Evolutionary conservation across 1,140 invertebrate genomes (phyloP), one percentile per base, ranked within the genome.

Genomic region (Argopecten irradians): DNA sequence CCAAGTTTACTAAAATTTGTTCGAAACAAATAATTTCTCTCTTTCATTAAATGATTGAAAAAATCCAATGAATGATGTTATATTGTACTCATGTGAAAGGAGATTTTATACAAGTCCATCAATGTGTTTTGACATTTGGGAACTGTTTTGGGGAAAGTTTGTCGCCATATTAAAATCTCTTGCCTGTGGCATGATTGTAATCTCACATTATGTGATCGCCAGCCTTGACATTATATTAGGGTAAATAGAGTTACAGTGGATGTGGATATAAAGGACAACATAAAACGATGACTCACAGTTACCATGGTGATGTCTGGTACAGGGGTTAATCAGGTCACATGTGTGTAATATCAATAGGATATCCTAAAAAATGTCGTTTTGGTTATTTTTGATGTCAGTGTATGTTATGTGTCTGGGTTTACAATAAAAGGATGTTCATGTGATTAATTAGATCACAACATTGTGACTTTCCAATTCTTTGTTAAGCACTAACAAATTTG

Each of bases 241-340:
- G n/a, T 71, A 28, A 55, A 71, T n/a, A 71, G 55, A 71, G 55
- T n/a, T 28, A 28, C n/a, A 71, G 1, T 71, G n/a, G 3, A 71
- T 71, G 55, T 71, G 22, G 14, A 22, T 19, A 55, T 55, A 55
- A 55, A 55, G 43, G 55, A 71, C 55, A 28, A 71, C 55, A 71
- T 28, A 71, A n/a, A 71, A 5, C 55, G 5, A 16, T 71, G 55
- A 71, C 22, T 71, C 55, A 71, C 16, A n/a, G 55, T 71, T 5
- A 71, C 55, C 55, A 71, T 71, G 55, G 55, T 11, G n/a, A 71
- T 71, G 16, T 28, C 1, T 71, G 16, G 55, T 71, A 28, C n/a
- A 71, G n/a, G 22, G 55, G 55, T 71, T 71, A 71, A 16, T 71
- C 55, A 71, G 55, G 55, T 71, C n/a, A 71, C 55, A 71, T 71